Evolutionary conservation across 2,888 invertebrate genomes (phyloP), one percentile per base, ranked within the genome.

Genomic region (Vanessa cardui): DNA sequence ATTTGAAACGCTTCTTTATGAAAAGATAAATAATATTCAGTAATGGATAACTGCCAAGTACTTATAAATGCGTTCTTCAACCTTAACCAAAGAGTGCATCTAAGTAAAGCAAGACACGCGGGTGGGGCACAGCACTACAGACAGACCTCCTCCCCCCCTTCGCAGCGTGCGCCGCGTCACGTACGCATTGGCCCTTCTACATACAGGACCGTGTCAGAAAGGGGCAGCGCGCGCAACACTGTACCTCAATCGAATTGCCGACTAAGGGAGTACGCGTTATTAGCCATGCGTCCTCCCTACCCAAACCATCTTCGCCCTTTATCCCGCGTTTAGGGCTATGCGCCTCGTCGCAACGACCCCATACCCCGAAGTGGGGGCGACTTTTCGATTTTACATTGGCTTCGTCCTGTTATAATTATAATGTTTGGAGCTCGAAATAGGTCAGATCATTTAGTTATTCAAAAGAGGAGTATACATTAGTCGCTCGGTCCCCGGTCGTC

Each of bases 201-300:
- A 84, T 73, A 64, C 69, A 70, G 84, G 82, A 80, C 80, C 76
- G 75, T 77, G 74, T 72, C 70, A 73, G 67, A 64, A 80, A 78
- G 82, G 82, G 83, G 83, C 84, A 84, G 87, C 85, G 88, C 89
- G 87, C 87, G 88, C 81, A 78, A 76, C 80, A 78, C 74, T 80
- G 72, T 77, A 78, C 82, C 82, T 83, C 81, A 83, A 87, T 87
- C 86, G 87, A 86, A 84, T 88, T 73, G 78, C 74, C 83, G 80
- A 75, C 83, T 81, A 85, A 90, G 89, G 87, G 87, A 82, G 87
- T 85, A 85, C 85, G 86, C 88, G 86, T 89, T 88, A 89, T 89
- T 86, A 87, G 84, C 83, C 78, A 77, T 82, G 77, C 75, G 76
- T 76, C 75, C 76, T 76, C 83, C 84, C 82, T 79, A 76, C 81